phyloP scores from a whole-genome alignment of 2,888 invertebrate species.

The Acrobasis repandana region DNA sequence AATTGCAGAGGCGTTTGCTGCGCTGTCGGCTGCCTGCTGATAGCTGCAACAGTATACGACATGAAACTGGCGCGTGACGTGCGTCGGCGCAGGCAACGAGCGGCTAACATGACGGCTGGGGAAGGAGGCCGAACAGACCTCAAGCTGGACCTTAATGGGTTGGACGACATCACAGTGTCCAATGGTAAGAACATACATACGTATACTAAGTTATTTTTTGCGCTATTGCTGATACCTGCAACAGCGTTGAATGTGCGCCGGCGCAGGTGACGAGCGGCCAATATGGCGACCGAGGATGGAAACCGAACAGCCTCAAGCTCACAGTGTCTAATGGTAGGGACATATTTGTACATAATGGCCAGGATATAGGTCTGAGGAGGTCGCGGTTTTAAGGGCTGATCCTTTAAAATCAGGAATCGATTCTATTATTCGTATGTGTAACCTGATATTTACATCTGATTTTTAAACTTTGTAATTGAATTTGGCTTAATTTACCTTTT shows the following conservation, averaged over 20 bases:
- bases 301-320: slow-evolving; percentile 59
- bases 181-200: slow-evolving; percentile 48
- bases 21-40: slow-evolving; percentile 76
- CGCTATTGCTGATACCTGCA: slow-evolving; percentile 82
- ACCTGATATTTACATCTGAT: too few species aligned
- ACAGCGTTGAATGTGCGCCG: slow-evolving; percentile 83
- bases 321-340: slow-evolving; percentile 57
- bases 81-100: slow-evolving; percentile 60
- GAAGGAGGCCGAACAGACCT: slow-evolving; percentile 58
- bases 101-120: slow-evolving; percentile 61
- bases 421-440: too few species aligned
- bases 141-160: slow-evolving; percentile 73
- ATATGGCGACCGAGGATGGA: slow-evolving; percentile 62
- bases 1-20: slow-evolving; percentile 58
- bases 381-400: too few species aligned
- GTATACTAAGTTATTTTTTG: slow-evolving; percentile 51
- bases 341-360: too few species aligned
- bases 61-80: slow-evolving; percentile 72
- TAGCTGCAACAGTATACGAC: slow-evolving; percentile 88
- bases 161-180: slow-evolving; percentile 61
- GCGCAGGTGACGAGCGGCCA: slow-evolving; percentile 58
- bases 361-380: too few species aligned
- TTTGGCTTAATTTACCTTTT: too few species aligned
- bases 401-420: too few species aligned
- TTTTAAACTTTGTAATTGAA: too few species aligned